Evolutionary conservation across 2,888 invertebrate genomes (phyloP).

Genomic region (Lumbricus terrestris): DNA sequence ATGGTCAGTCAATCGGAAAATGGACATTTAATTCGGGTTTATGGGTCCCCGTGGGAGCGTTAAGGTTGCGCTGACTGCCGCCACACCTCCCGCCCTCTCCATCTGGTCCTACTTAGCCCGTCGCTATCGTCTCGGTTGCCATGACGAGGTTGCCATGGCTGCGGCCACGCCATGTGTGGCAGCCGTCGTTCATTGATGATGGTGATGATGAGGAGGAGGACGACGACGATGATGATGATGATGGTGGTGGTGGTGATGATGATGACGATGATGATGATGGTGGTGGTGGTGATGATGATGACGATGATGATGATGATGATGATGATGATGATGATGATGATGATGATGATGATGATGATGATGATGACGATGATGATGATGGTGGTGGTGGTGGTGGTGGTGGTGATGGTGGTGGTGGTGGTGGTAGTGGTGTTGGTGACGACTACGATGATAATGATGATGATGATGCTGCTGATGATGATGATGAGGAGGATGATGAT

Average conservation of each 20-base stretch:
- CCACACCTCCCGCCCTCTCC: background rate
- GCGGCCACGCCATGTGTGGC: too few species aligned
- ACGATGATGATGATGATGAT: background rate
- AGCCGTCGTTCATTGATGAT: background rate
- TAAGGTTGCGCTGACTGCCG: too few species aligned
- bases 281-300: background rate
- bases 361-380: too few species aligned
- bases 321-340: background rate
- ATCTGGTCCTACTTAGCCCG: background rate
- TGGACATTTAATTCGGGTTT: background rate
- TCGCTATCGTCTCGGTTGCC: background rate
- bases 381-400: too few species aligned
- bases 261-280: background rate
- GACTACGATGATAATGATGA: too few species aligned
- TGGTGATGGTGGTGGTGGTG: too few species aligned
- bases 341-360: constrained; percentile 3
- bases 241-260: background rate
- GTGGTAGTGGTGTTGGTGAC: too few species aligned
- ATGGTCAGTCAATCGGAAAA: background rate
- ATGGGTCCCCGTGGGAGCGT: background rate
- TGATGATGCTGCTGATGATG: too few species aligned
- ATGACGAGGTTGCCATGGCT: background rate
- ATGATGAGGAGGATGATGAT: too few species aligned
- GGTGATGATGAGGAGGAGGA: background rate
- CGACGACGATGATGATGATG: background rate